phyloP scores from a whole-genome alignment of 1,140 invertebrate species.

The Papilio dardanus region DNA sequence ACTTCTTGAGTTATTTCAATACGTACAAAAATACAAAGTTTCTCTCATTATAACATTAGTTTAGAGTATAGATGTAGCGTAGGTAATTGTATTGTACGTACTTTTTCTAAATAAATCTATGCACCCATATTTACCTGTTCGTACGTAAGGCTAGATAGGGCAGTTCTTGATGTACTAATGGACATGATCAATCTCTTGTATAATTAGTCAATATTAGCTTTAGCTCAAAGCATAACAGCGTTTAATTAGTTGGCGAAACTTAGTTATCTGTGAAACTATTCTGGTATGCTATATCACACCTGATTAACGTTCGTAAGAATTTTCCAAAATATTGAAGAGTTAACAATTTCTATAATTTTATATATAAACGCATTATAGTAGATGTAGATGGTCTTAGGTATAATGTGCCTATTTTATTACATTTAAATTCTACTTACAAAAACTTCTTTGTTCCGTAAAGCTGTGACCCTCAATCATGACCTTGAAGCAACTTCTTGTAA shows the following conservation, averaged over 20 bases:
- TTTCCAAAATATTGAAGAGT: too few relatives aligned
- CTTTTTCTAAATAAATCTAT: background rate
- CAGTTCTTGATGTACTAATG: background rate
- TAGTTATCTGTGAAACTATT: background rate
- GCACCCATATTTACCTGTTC: too few relatives aligned
- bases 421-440: background rate
- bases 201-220: slow-evolving; percentile 2
- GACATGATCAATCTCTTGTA: background rate
- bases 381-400: too few relatives aligned
- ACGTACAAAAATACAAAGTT: too few relatives aligned
- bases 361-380: too few relatives aligned
- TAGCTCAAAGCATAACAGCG: background rate
- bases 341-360: too few relatives aligned
- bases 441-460: background rate
- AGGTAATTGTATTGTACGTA: too few relatives aligned
- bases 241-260: slow-evolving; percentile 4
- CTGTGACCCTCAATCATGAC: background rate
- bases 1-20: too few relatives aligned
- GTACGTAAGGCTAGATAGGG: background rate
- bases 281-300: background rate
- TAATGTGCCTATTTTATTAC: background rate
- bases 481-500: background rate
- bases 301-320: background rate
- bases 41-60: too few relatives aligned
- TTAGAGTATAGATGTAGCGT: too few relatives aligned